phyloP scores from a whole-genome alignment of 2,113 vertebrate species.

The Dromiciops gliroides region DNA sequence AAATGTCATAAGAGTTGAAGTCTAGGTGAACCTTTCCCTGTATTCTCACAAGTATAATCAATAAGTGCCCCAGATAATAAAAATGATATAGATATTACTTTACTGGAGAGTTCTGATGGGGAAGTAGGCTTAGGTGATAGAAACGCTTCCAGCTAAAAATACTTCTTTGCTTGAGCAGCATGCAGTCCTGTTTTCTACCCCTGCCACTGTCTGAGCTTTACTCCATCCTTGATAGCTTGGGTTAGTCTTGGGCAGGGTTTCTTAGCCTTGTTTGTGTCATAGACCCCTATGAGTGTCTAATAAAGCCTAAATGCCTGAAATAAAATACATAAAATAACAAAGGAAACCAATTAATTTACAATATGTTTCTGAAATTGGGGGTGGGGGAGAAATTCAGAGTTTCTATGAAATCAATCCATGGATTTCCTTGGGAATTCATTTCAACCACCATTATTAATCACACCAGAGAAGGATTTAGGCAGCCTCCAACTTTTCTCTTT shows the following conservation, averaged over 20 bases:
- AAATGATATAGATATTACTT: neutral
- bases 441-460: neutral
- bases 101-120: neutral
- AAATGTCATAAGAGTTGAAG: neutral
- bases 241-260: neutral
- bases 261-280: neutral
- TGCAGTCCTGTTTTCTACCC: neutral
- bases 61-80: neutral
- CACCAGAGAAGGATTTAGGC: neutral
- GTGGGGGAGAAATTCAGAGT: neutral
- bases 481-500: neutral
- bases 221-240: neutral
- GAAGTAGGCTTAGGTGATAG: neutral
- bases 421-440: neutral
- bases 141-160: neutral
- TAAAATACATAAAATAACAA: neutral
- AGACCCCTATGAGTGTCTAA: neutral
- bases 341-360: neutral
- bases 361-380: neutral
- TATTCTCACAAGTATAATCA: neutral
- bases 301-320: neutral
- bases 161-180: neutral
- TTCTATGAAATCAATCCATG: neutral
- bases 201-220: neutral
- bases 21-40: neutral